phyloP scores from a whole-genome alignment of 2,888 invertebrate species.

The Ormyrus nitidulus region DNA sequence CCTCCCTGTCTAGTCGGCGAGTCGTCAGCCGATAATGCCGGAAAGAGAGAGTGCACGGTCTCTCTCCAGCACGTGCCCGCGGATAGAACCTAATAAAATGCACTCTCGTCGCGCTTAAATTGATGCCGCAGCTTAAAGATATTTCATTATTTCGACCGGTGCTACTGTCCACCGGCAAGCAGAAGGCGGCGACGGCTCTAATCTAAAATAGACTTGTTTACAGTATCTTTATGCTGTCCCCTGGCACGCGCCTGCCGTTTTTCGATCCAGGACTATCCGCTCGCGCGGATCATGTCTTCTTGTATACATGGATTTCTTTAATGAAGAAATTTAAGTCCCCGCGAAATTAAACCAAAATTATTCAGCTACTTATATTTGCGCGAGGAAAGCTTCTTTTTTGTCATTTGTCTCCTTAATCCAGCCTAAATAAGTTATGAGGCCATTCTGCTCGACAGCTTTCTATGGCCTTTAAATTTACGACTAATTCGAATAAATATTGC shows the following conservation, averaged over 20 bases:
- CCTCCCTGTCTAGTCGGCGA: constrained; percentile 12
- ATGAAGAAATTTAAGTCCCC: constrained; percentile 36
- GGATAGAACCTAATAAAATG: constrained; percentile 32
- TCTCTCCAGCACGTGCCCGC: background rate
- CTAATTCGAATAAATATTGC: too few relatives aligned
- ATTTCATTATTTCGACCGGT: constrained; percentile 38
- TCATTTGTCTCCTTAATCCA: too few relatives aligned
- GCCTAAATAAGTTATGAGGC: too few relatives aligned
- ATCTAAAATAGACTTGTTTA: constrained; percentile 56
- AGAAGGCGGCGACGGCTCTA: background rate
- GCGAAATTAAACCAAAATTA: background rate
- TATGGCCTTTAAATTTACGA: too few relatives aligned
- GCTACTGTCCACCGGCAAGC: background rate
- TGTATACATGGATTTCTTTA: constrained; percentile 23
- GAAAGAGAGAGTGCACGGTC: background rate
- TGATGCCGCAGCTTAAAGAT: constrained; percentile 37
- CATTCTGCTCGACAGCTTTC: too few relatives aligned
- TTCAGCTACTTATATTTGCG: too few relatives aligned
- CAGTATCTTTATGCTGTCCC: constrained; percentile 36
- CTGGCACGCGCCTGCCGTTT: background rate
- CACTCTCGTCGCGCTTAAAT: constrained; percentile 9
- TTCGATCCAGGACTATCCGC: background rate
- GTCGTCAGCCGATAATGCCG: constrained; percentile 42
- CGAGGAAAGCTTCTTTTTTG: too few relatives aligned
- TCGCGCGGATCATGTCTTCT: constrained; percentile 8